Conservation (phyloP, 2,888 invertebrate genomes). For the Lepas anatifera region DNA sequence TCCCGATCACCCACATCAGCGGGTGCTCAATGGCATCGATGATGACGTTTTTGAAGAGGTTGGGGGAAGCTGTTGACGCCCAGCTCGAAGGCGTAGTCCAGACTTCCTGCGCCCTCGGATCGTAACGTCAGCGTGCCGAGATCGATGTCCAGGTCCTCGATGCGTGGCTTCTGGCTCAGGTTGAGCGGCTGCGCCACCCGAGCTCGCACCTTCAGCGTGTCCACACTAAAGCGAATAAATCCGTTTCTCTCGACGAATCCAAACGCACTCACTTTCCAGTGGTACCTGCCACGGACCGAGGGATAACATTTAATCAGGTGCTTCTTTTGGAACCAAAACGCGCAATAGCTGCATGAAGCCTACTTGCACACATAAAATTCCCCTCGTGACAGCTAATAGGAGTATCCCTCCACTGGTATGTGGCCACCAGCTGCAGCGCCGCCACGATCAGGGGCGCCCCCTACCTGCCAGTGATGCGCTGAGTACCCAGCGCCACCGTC, state of each 20-base stretch:
- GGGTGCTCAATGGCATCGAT: slow-evolving; percentile 68
- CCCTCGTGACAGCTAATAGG: no score
- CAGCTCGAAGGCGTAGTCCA: slow-evolving; percentile 71
- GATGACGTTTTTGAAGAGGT: slow-evolving; percentile 72
- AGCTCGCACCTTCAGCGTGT: slow-evolving; percentile 37
- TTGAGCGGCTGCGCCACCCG: slow-evolving; percentile 64
- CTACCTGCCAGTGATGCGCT: slow-evolving; percentile 59
- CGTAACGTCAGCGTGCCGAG: slow-evolving; percentile 63
- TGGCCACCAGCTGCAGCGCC: no score
- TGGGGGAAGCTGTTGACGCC: slow-evolving; percentile 67
- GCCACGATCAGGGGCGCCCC: no score
- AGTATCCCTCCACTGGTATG: no score
- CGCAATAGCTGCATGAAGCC: no score
- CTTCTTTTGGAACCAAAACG: no score
- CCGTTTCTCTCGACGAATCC: slow-evolving; percentile 20
- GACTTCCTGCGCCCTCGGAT: slow-evolving; percentile 68
- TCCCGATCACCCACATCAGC: slow-evolving; percentile 51
- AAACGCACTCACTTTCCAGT: slow-evolving; percentile 27
- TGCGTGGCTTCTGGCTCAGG: slow-evolving; percentile 53
- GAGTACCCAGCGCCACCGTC: slow-evolving; percentile 62
- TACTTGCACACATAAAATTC: no score
- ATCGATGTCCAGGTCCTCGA: slow-evolving; percentile 63
- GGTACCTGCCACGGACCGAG: no score
- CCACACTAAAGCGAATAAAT: slow-evolving; percentile 10
- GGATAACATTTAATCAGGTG: no score